Conservation (phyloP, 2,113 vertebrate genomes). For the Apodemus speciosus region DNA sequence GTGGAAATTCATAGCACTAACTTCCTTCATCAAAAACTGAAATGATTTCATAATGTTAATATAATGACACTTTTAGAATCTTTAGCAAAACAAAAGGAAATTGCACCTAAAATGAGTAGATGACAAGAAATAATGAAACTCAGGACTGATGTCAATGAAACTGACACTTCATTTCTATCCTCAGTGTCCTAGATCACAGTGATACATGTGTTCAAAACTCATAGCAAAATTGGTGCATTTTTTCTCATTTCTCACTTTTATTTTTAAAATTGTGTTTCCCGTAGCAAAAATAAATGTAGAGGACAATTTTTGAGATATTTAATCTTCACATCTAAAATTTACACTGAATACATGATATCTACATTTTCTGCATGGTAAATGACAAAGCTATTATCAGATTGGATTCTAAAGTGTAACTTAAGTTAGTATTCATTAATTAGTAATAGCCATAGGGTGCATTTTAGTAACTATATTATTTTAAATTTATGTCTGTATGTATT, state of each 20-base stretch:
- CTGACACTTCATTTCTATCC: not conserved
- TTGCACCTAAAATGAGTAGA: too few relatives aligned
- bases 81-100: not conserved
- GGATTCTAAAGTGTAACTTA: not conserved
- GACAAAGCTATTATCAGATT: not conserved
- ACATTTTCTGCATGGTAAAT: not conserved
- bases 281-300: slow-evolving; percentile 20
- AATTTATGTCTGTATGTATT: slow-evolving; percentile 29
- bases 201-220: not conserved
- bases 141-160: not conserved
- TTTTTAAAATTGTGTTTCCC: not conserved
- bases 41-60: not conserved
- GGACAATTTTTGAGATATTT: not conserved
- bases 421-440: not conserved
- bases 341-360: slow-evolving; percentile 27
- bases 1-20: not conserved
- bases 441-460: not conserved
- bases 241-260: slow-evolving; percentile 28
- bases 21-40: not conserved
- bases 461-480: not conserved
- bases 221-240: not conserved
- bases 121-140: not conserved
- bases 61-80: not conserved
- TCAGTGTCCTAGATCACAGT: not conserved
- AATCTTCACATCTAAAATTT: slow-evolving; percentile 27